Base-by-base conservation (phyloP, 1,140 invertebrate genomes). In the Camponotus pennsylvanicus region DNA sequence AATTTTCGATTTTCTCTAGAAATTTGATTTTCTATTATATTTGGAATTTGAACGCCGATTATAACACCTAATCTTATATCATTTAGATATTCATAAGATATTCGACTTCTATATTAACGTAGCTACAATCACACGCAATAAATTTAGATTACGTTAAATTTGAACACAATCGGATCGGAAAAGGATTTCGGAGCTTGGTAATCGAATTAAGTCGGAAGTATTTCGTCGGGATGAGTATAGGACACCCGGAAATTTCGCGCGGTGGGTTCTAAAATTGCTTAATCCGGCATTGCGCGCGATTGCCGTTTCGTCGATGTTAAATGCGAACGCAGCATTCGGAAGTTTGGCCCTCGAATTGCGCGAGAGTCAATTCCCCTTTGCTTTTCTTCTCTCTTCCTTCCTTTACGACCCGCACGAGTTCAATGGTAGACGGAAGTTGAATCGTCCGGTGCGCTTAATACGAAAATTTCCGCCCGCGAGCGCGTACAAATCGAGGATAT, bases 221-320 rank as follows among this genome's bases (percentile, higher is more conserved):
- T 83, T 83, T 75, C 34, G 40, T 42, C 18, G 55, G 67, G 49
- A 15, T 55, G 55, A 45, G 79, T 27, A 69, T 55, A 49, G 42
- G 40, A 83, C 69, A 73, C 79, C 55, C 55, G 79, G 79, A 83
- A 83, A 83, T 83, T 83, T 83, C 79, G 55, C 69, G 69, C 55
- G 69, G 79, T 61, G 79, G 69, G 79, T 40, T 83, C 79, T 83
- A 83, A 83, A 83, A 88, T 88, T 83, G 75, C 83, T 89, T 82
- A 85, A 89, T 89, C 59, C 73, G 73, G 18, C 80, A 49, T 32
- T 73, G 75, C 55, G 83, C 73, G 64, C 88, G 86, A 89, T 89
- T 89, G 79, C 85, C 77, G 85, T 73, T 70, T 86, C 75, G 87
- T 66, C 76, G 76, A 89, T 89, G 87, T 70, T 89, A 89, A 86